phyloP scores from a whole-genome alignment of 2,888 invertebrate species.

The Caenorhabditis panamensis region DNA sequence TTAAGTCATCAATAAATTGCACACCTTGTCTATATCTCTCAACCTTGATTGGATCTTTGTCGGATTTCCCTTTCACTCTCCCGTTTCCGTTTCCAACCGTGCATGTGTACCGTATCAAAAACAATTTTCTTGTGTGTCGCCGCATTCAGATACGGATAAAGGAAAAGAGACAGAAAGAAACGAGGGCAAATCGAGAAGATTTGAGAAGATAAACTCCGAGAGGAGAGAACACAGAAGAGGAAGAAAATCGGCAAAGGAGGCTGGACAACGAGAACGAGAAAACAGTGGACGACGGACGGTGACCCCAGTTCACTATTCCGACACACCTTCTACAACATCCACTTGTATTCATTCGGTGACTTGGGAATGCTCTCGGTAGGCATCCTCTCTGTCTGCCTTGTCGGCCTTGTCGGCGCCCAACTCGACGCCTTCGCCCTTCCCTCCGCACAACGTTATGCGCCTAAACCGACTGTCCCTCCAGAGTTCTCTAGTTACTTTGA shows the following conservation, averaged over 20 bases:
- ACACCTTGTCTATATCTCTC: conserved; percentile 10
- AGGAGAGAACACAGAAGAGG: conserved; percentile 36
- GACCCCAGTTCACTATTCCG: conserved; percentile 52
- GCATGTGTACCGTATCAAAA: conserved; percentile 56
- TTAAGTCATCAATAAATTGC: conserved; percentile 46
- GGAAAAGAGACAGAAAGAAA: conserved; percentile 11
- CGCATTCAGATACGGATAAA: conserved; percentile 11
- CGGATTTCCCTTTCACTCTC: conserved; percentile 36
- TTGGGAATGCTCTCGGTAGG: conserved; percentile 62
- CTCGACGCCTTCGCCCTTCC: conserved; percentile 75
- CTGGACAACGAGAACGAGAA: conserved; percentile 49
- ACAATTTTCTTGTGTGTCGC: conserved; percentile 44
- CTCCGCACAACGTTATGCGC: conserved; percentile 70
- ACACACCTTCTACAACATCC: conserved; percentile 61
- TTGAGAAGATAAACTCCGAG: conserved; percentile 54
- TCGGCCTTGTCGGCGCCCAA: conserved; percentile 62
- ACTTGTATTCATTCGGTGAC: conserved; percentile 51
- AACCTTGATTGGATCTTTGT: conserved; percentile 26
- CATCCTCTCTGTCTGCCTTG: conserved; percentile 58
- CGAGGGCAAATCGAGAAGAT: conserved; percentile 55
- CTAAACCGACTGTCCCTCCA: conserved; percentile 80
- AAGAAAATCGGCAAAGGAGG: conserved; percentile 40
- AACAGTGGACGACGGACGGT: conserved; percentile 34
- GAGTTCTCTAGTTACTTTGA: conserved; percentile 80
- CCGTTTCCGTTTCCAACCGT: conserved; percentile 41